phyloP scores from a whole-genome alignment of 2,113 vertebrate species.

The Probosciger aterrimus region DNA sequence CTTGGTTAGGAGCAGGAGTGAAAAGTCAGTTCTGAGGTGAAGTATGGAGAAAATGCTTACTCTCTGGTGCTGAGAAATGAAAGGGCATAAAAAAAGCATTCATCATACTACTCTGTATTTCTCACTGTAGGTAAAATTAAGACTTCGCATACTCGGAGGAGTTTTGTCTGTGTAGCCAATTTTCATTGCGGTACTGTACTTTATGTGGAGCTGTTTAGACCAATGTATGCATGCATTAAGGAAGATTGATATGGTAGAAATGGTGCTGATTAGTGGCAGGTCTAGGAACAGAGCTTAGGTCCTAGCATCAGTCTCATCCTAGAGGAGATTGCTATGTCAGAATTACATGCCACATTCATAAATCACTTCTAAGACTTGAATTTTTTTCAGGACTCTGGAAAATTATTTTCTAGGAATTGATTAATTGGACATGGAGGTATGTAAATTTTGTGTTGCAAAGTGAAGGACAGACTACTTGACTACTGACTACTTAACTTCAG shows the following conservation, averaged over 20 bases:
- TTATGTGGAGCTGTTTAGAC: background rate
- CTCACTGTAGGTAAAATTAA: background rate
- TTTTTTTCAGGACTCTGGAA: background rate
- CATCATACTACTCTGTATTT: background rate
- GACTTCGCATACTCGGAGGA: background rate
- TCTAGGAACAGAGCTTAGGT: background rate
- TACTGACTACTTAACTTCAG: background rate
- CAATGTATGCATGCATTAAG: background rate
- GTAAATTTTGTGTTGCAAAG: background rate
- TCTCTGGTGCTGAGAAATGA: background rate
- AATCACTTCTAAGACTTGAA: background rate
- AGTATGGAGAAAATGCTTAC: fast-evolving
- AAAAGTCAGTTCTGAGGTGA: background rate
- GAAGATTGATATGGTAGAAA: background rate
- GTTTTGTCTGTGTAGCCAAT: background rate
- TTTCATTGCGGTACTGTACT: background rate
- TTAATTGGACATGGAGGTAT: background rate
- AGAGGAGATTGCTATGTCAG: background rate
- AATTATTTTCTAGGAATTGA: background rate
- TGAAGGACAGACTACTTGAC: background rate
- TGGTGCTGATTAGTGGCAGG: background rate
- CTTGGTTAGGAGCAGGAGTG: background rate
- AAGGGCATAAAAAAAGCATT: background rate
- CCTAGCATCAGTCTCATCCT: background rate
- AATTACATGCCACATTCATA: background rate